Conservation (phyloP, 2,888 invertebrate genomes). For the Drosophila setosimentum region DNA sequence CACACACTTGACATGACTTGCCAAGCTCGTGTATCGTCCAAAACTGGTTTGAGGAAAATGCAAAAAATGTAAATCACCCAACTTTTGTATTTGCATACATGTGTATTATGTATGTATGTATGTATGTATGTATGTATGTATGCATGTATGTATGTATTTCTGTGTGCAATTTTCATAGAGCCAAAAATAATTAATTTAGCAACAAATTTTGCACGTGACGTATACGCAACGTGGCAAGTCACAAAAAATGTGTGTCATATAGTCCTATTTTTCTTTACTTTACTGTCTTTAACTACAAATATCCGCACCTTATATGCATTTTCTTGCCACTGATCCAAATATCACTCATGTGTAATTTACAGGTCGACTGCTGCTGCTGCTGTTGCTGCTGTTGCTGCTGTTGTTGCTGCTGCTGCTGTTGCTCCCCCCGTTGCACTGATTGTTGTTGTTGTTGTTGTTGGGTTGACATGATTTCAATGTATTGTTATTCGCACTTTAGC, state of each 20-base stretch:
- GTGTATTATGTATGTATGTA: too few relatives aligned
- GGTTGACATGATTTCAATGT: constrained; percentile 40
- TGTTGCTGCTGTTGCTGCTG: constrained; percentile 21
- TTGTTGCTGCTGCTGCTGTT: constrained; percentile 37
- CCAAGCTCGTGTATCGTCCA: constrained; percentile 36
- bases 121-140: not conserved
- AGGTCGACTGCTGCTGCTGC: constrained; percentile 17
- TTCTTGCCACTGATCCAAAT: constrained; percentile 33
- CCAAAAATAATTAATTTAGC: constrained; percentile 25
- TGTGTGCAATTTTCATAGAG: constrained; percentile 1
- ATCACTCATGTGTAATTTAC: constrained; percentile 38
- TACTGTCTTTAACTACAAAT: constrained; percentile 22
- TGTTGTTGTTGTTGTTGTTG: constrained; percentile 35
- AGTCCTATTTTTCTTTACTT: not conserved
- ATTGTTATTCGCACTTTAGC: constrained; percentile 52
- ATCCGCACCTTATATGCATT: constrained; percentile 58
- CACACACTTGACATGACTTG: constrained; percentile 38
- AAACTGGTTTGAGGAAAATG: constrained; percentile 58
- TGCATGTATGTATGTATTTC: not conserved
- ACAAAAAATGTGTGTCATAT: constrained; percentile 58
- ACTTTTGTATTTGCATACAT: constrained; percentile 5
- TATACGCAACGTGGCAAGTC: constrained; percentile 61
- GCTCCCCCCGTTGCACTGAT: constrained; percentile 6
- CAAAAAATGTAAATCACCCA: constrained; percentile 23
- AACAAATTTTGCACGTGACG: constrained; percentile 55